These are phyloP conservation scores for Pavo muticus DNA, from an alignment of 2,113 vertebrate genomes.

Conservation along the genomic window DNA sequence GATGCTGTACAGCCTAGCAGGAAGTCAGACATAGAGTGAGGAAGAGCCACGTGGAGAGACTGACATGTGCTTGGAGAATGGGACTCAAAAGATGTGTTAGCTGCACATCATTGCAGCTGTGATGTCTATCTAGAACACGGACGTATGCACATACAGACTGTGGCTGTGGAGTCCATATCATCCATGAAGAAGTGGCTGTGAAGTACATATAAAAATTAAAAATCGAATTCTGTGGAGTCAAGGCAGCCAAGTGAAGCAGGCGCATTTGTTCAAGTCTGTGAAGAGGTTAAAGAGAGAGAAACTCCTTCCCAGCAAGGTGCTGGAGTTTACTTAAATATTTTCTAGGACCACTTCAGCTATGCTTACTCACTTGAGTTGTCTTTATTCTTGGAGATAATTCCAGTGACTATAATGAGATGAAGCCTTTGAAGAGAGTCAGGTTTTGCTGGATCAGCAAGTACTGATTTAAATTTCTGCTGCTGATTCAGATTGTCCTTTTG, in stretches of 20 bases:
- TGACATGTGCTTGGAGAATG: rapidly evolving
- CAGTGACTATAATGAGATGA: neutral
- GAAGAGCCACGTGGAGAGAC: neutral
- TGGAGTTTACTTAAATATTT: neutral
- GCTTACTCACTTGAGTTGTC: neutral
- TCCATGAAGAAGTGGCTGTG: neutral
- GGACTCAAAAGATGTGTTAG: neutral
- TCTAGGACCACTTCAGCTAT: neutral
- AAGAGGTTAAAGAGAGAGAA: neutral
- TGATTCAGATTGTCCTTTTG: neutral
- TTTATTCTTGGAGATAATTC: neutral
- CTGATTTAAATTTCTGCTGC: conserved; percentile 10
- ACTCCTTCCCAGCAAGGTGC: neutral
- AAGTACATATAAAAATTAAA: neutral
- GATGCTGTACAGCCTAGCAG: neutral
- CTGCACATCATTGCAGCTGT: too few species aligned
- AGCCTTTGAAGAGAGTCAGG: neutral
- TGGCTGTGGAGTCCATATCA: rapidly evolving
- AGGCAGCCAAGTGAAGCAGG: too few species aligned
- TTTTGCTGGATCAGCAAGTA: neutral
- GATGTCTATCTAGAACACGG: rapidly evolving
- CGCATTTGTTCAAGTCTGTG: neutral
- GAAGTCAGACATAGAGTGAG: neutral
- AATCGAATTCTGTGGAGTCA: neutral
- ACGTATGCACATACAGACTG: rapidly evolving